Evolutionary conservation across 2,888 invertebrate genomes (phyloP).

Genomic region (Meta bourneti): DNA sequence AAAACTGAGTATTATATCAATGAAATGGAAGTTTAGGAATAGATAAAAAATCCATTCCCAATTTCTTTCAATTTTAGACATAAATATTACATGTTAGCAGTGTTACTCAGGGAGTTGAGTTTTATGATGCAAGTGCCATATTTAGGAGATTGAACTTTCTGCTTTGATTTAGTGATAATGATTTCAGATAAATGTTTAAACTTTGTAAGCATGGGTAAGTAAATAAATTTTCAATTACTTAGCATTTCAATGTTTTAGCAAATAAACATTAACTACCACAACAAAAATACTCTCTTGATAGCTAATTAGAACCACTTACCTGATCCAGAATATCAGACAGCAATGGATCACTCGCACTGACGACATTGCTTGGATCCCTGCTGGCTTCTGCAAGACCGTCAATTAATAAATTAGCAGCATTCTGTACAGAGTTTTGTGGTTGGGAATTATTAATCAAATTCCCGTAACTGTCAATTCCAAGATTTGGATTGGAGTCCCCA

Average conservation of each 20-base stretch:
- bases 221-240: too few species aligned
- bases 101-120: too few species aligned
- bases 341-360: slow-evolving; percentile 69
- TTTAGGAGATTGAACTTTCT: too few species aligned
- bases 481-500: slow-evolving; percentile 10
- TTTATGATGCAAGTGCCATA: too few species aligned
- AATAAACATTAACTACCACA: not conserved
- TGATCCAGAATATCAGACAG: slow-evolving; percentile 77
- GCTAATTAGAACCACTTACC: slow-evolving; percentile 25
- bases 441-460: slow-evolving; percentile 37
- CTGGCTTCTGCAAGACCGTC: slow-evolving; percentile 46
- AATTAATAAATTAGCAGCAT: slow-evolving; percentile 50
- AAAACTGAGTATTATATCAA: too few species aligned
- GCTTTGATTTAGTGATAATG: too few species aligned
- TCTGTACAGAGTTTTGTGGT: slow-evolving; percentile 34
- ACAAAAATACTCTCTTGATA: not conserved
- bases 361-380: slow-evolving; percentile 49
- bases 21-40: too few species aligned
- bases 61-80: too few species aligned
- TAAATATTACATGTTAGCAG: too few species aligned
- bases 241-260: not conserved
- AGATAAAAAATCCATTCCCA: too few species aligned
- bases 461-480: slow-evolving; percentile 28
- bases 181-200: too few species aligned
- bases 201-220: too few species aligned